These are phyloP conservation scores for Portevinia maculata DNA, from an alignment of 2,888 invertebrate genomes.

Conservation along the genomic window DNA sequence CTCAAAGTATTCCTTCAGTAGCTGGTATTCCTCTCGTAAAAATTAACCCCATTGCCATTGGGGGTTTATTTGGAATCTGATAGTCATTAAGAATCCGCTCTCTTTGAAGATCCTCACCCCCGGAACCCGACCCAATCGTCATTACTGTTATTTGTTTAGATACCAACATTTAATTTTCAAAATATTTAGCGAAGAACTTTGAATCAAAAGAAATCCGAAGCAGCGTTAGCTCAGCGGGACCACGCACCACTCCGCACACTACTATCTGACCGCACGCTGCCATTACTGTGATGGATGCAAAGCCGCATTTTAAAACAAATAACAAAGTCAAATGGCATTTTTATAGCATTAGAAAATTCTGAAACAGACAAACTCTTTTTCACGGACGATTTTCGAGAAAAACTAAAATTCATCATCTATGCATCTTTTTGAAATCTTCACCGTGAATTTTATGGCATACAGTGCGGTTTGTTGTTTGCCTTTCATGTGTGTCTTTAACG, in stretches of 20 bases:
- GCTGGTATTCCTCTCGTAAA: constrained; percentile 30
- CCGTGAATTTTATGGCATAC: constrained; percentile 66
- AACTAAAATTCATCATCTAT: constrained; percentile 58
- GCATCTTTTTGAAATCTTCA: constrained; percentile 54
- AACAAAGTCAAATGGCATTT: constrained; percentile 67
- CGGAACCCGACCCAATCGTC: constrained; percentile 59
- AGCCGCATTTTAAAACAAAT: constrained; percentile 75
- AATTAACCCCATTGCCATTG: constrained; percentile 62
- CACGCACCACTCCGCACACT: constrained; percentile 60
- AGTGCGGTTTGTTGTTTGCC: constrained; percentile 70
- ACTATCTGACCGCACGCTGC: constrained; percentile 76
- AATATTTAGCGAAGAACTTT: constrained; percentile 76
- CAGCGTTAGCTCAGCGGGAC: constrained; percentile 59
- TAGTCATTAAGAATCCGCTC: constrained; percentile 62
- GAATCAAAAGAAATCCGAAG: constrained; percentile 68
- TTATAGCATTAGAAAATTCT: constrained; percentile 65
- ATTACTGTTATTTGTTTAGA: constrained; percentile 77
- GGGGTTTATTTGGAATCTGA: constrained; percentile 71
- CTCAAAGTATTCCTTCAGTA: constrained; percentile 20
- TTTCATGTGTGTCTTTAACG: constrained; percentile 73
- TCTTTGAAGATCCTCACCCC: constrained; percentile 66
- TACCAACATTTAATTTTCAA: constrained; percentile 76
- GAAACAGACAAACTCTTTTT: constrained; percentile 27
- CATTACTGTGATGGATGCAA: constrained; percentile 76
- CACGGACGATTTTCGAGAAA: not conserved